phyloP scores from a whole-genome alignment of 1,140 invertebrate genomes.

The Lasioglossum baleicum region DNA sequence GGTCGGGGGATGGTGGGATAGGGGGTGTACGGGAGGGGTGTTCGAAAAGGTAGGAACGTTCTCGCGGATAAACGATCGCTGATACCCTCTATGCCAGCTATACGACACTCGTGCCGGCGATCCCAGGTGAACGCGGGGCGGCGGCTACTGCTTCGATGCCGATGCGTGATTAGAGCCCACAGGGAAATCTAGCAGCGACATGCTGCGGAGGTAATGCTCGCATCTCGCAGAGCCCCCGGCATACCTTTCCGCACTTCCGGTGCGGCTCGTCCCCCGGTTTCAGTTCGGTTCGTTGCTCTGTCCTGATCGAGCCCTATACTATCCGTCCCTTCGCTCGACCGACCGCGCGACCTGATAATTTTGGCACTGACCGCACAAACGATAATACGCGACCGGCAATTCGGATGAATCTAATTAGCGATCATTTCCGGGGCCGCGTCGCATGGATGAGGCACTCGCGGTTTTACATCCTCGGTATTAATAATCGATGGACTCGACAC shows the following conservation, averaged over 20 bases:
- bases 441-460: not conserved
- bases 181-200: slow-evolving; percentile 75
- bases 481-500: slow-evolving; percentile 23
- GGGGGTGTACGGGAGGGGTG: no score
- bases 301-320: not conserved
- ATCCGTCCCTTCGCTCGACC: not conserved
- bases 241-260: slow-evolving; percentile 44
- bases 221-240: slow-evolving; percentile 30
- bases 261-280: not conserved
- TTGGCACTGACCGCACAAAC: not conserved
- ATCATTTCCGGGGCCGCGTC: slow-evolving; percentile 31
- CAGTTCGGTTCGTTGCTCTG: slow-evolving; percentile 22
- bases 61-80: slow-evolving; percentile 12
- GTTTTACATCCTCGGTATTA: slow-evolving; percentile 35
- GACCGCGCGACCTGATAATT: slow-evolving; percentile 29
- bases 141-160: slow-evolving; percentile 61
- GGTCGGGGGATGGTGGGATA: not conserved
- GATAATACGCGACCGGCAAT: slow-evolving; percentile 38
- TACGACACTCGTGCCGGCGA: slow-evolving; percentile 7
- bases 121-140: slow-evolving; percentile 39
- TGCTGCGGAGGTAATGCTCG: slow-evolving; percentile 53
- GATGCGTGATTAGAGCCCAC: slow-evolving; percentile 74
- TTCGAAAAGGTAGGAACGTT: no score
- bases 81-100: not conserved
- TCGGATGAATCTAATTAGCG: slow-evolving; percentile 47